phyloP scores from a whole-genome alignment of 2,113 vertebrate genomes.

The Lycocorax pyrrhopterus region DNA sequence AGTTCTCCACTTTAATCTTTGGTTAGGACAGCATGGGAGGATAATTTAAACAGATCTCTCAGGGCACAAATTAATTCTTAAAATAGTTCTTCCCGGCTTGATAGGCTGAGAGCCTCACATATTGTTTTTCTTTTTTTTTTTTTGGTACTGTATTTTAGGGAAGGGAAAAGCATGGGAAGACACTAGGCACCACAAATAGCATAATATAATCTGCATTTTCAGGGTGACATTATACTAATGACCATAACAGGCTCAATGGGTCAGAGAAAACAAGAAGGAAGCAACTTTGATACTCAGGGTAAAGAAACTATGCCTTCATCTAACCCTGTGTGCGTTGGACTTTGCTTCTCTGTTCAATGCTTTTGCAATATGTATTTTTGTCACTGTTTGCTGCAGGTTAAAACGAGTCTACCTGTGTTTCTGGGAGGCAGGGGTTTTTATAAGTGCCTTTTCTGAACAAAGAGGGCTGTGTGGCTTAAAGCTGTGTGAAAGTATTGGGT shows the following conservation, averaged over 20 bases:
- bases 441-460: neutral
- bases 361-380: neutral
- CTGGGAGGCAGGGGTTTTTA: neutral
- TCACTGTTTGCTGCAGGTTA: neutral
- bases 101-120: neutral
- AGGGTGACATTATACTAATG: conserved; percentile 20
- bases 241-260: neutral
- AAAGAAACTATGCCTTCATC: neutral
- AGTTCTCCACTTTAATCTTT: conserved; percentile 50
- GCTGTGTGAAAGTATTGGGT: neutral
- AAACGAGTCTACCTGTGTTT: neutral
- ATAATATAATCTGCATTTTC: neutral
- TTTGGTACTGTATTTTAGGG: neutral
- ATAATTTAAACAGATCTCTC: conserved; percentile 60
- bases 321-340: neutral
- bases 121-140: neutral
- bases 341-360: neutral
- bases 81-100: conserved; percentile 40
- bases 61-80: conserved; percentile 42
- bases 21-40: neutral
- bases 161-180: neutral
- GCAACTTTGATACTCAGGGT: neutral
- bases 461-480: neutral
- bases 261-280: neutral
- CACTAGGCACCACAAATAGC: neutral